These are phyloP conservation scores for Kradibia gibbosae DNA, from an alignment of 1,140 invertebrate species.

Conservation along the genomic window DNA sequence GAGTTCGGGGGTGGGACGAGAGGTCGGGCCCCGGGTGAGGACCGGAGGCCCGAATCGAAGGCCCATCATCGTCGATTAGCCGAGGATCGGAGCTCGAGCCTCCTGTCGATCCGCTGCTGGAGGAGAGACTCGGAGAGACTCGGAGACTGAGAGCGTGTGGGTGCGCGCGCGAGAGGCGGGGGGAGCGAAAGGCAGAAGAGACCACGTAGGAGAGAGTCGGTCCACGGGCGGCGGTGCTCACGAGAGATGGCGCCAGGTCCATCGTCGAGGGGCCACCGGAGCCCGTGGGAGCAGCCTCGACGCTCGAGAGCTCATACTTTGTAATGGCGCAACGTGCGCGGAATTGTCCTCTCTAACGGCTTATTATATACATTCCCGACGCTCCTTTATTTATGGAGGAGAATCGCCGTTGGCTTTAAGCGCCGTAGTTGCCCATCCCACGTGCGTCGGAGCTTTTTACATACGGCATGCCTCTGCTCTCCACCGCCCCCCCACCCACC, in stretches of 20 bases:
- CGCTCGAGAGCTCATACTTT: not conserved
- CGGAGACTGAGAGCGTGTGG: not conserved
- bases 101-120: too few relatives aligned
- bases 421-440: not conserved
- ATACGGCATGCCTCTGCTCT: not conserved
- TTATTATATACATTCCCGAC: not conserved
- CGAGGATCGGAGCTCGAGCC: too few relatives aligned
- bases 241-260: constrained; percentile 54
- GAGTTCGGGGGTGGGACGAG: not conserved
- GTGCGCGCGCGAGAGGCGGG: not conserved
- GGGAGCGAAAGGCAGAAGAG: constrained; percentile 25
- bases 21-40: not conserved
- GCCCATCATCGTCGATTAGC: too few relatives aligned
- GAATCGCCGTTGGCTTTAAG: not conserved
- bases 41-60: too few relatives aligned
- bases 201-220: constrained; percentile 47
- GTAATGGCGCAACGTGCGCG: not conserved
- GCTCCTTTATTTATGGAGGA: not conserved
- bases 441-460: not conserved
- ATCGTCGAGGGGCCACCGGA: constrained; percentile 17
- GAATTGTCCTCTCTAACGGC: constrained; percentile 7
- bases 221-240: constrained; percentile 45
- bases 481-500: not conserved
- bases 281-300: not conserved
- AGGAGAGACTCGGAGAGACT: too few relatives aligned